Evolutionary conservation across 2,113 vertebrate genomes (phyloP), one percentile per base, ranked within the genome.

Genomic region (Himantopus leucocephalus): DNA sequence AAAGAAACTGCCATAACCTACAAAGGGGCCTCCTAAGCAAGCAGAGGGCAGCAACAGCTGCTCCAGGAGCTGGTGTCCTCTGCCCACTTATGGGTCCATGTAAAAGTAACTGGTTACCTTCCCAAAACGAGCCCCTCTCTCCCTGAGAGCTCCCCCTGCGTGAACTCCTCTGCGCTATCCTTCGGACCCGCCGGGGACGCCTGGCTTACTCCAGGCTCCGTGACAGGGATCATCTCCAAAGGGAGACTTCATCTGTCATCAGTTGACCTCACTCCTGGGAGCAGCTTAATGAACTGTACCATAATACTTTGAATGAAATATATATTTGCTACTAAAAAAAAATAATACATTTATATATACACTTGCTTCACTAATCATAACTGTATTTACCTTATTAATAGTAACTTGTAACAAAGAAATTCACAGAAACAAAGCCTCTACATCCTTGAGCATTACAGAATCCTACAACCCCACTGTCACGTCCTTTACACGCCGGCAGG

Each of bases 401-500:
- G 32, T 6, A 59, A 41, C 21, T 29, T 10, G 9, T 39, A 53
- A 47, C 64, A 37, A 16, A 73, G 37, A 55, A 32, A 71, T 53
- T 37, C 0, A 8, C 2, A 1, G 63, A 60, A 63, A 35, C 26
- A 68, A 55, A 87, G 37, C 16, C 50, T 39, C 55, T 4, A 1
- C 50, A 5, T 24, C 50, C 47, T 13, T 2, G 26, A 11, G 17
- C 17, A 1, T 32, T 19, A 22, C 39, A 56, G 56, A 14, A 23
- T 10, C 64, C n/a, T 7, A 13, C 7, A 2, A 4, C 21, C n/a
- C n/a, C 66, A 4, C 20, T 1, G 8, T 2, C 32, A 14, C 2
- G 0, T 5, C 59, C 43, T 23, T 41, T 2, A 7, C 14, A 0
- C 14, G 21, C n/a, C 32, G 2, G 5, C 0, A 0, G 53, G 13